phyloP scores from a whole-genome alignment of 1,140 invertebrate genomes.

The Zaprionus ornatus region DNA sequence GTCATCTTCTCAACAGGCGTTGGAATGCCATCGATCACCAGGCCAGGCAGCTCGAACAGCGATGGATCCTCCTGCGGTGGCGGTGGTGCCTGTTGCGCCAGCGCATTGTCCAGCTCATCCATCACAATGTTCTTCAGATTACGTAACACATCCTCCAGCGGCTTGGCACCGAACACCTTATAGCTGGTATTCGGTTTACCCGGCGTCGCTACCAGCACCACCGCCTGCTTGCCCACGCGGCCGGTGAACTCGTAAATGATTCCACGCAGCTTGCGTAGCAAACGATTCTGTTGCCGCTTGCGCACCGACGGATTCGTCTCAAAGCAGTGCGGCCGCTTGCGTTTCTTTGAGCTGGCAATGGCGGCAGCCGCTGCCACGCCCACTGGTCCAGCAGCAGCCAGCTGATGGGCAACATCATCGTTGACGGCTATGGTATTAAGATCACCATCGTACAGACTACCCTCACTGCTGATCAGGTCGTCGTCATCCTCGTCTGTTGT shows the following conservation, averaged over 20 bases:
- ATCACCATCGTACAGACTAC: constrained; percentile 90
- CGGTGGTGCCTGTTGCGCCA: constrained; percentile 97
- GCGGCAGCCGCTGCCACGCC: constrained; percentile 98
- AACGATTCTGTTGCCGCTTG: constrained; percentile 97
- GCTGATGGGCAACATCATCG: constrained; percentile 97
- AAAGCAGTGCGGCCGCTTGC: constrained; percentile 97
- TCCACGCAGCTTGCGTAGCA: constrained; percentile 95
- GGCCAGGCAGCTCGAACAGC: constrained; percentile 96
- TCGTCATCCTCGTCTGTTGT: constrained; percentile 92
- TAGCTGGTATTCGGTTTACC: constrained; percentile 98
- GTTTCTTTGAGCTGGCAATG: constrained; percentile 97
- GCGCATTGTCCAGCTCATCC: constrained; percentile 95
- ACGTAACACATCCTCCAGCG: constrained; percentile 97
- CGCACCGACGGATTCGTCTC: constrained; percentile 98
- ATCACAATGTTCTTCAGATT: constrained; percentile 95
- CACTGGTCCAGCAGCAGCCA: constrained; percentile 97
- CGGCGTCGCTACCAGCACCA: constrained; percentile 97
- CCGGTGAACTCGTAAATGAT: constrained; percentile 99
- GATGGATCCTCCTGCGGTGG: constrained; percentile 95
- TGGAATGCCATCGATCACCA: constrained; percentile 98
- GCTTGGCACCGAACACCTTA: constrained; percentile 98
- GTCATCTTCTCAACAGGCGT: constrained; percentile 99
- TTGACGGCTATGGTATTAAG: constrained; percentile 92
- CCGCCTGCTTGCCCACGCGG: constrained; percentile 98
- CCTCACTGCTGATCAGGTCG: constrained; percentile 88